phyloP scores from a whole-genome alignment of 2,113 vertebrate genomes.

The Oncorhynchus tshawytscha region DNA sequence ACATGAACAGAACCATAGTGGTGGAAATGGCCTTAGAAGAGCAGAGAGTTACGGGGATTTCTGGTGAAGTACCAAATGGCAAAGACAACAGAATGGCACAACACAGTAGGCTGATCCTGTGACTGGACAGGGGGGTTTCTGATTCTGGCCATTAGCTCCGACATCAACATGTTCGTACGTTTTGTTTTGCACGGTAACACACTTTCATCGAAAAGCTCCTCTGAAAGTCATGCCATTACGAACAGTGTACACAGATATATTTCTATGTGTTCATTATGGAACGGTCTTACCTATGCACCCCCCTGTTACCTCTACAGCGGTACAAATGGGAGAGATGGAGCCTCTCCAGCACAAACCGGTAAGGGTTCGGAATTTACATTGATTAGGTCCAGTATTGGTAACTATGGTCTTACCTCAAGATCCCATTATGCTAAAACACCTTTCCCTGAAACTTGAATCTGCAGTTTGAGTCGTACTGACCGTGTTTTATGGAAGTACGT shows the following conservation, averaged over 20 bases:
- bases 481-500: slow-evolving; percentile 6
- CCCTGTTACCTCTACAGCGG: no score
- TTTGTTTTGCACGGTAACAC: slow-evolving; percentile 32
- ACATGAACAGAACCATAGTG: slow-evolving; percentile 12
- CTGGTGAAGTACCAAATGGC: slow-evolving; percentile 2
- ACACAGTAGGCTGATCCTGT: neutral
- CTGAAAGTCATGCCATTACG: neutral
- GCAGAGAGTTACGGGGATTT: neutral
- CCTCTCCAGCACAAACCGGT: no score
- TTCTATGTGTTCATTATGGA: no score
- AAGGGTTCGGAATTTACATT: no score
- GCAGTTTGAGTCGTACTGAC: neutral
- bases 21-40: slow-evolving; percentile 57
- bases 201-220: neutral
- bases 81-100: slow-evolving; percentile 8
- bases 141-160: neutral
- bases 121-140: slow-evolving; percentile 1
- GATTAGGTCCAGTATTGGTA: no score
- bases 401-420: no score
- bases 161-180: slow-evolving; percentile 30
- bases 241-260: neutral
- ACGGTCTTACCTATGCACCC: no score
- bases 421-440: no score
- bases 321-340: no score
- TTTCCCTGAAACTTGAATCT: slow-evolving; percentile 10